Conservation (phyloP, 2,888 invertebrate genomes). For the Lochmaea capreae region DNA sequence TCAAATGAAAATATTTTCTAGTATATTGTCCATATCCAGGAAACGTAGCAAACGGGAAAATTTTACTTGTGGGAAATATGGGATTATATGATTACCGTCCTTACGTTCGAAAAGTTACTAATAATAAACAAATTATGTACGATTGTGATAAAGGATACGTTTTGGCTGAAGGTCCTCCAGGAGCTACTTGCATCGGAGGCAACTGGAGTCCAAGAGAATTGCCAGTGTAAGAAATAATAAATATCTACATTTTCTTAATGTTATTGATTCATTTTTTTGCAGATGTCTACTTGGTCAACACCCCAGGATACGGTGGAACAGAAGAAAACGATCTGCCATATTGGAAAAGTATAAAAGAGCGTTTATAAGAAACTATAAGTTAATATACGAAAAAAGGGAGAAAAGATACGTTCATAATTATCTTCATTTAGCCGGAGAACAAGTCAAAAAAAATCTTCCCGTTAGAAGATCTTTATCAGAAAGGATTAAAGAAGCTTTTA, state of each 20-base stretch:
- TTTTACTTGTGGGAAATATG: conserved; percentile 93
- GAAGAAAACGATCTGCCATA: conserved; percentile 72
- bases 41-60: conserved; percentile 88
- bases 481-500: conserved; percentile 30
- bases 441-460: conserved; percentile 7
- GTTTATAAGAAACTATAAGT: conserved; percentile 56
- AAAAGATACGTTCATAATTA: conserved; percentile 63
- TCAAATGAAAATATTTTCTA: conserved; percentile 58
- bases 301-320: conserved; percentile 86
- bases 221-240: conserved; percentile 71
- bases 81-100: conserved; percentile 95
- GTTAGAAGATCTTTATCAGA: conserved; percentile 25
- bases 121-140: conserved; percentile 96
- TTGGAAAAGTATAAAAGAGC: conserved; percentile 59
- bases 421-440: conserved; percentile 29
- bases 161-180: conserved; percentile 87
- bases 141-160: conserved; percentile 94
- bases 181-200: conserved; percentile 95
- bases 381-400: conserved; percentile 50
- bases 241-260: background rate
- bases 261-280: conserved; percentile 40
- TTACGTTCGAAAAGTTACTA: conserved; percentile 89
- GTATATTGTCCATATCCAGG: conserved; percentile 96
- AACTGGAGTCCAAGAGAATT: conserved; percentile 91
- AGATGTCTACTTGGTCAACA: conserved; percentile 88